Base-by-base conservation (phyloP, 2,888 invertebrate genomes). In the Eilema depressum region DNA sequence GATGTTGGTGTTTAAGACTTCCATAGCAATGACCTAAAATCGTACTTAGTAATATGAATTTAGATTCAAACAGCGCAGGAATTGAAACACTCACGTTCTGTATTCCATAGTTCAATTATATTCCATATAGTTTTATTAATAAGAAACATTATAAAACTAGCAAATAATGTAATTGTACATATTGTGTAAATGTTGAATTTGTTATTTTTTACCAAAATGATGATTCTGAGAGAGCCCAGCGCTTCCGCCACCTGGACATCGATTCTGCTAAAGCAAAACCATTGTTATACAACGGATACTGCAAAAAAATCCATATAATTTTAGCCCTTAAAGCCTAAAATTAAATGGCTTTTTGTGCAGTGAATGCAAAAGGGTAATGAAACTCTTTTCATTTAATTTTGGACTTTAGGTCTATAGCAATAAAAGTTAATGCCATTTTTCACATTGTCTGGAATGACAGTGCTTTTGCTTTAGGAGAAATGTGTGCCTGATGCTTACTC, bases 141-240 rank as follows among this genome's bases (percentile, higher is more conserved):
- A 78, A 53, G 53, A 10, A 53, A 53, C n/a, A 53, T 66, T 72
- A 73, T 81, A 72, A 76, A 53, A 73, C 71, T 82, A 82, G 77
- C 30, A 53, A 67, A 73, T 81, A 78, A 71, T 77, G 66, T 77
- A 76, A 75, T 73, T 85, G 77, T 84, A 82, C 78, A 84, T 88
- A 87, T 75, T 80, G 80, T 84, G 77, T 83, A 81, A 79, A 83
- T 78, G 82, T 80, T 76, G 68, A 76, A 79, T 77, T 78, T 83
- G 83, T 87, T 84, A 83, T 89, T 89, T 89, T 89, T 78, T 90
- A 90, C 86, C 85, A 82, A 85, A 83, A 78, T 75, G 69, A 79
- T 80, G 77, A 74, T 75, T 78, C 75, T 73, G 71, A 70, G 63
- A 65, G 74, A 69, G 62, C 61, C 61, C 25, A 71, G 69, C 68